Percentiles rank a stretch among this genome's conserved stretches.
Conservation (phyloP, 2,113 vertebrate species). For the Colossoma macropomum region DNA sequence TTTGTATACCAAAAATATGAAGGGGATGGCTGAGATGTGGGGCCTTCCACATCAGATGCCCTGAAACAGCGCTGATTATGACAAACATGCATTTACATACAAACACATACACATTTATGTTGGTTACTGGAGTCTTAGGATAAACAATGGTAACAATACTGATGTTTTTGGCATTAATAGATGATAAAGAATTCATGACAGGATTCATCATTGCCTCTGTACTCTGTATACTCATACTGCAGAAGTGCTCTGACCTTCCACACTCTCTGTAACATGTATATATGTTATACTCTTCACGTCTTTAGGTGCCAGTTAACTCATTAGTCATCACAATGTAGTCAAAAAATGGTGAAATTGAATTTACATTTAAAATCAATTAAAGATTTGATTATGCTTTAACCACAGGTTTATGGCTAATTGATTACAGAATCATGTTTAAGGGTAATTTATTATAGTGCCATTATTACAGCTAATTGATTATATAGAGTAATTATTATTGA, state of each 20-base stretch:
- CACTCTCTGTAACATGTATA: background rate
- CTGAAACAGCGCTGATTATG: no score
- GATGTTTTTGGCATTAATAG: background rate
- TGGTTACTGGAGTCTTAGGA: background rate
- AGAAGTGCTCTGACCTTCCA: background rate
- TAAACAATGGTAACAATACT: background rate
- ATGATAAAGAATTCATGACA: no score
- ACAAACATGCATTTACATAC: background rate
- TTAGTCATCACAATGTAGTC: background rate
- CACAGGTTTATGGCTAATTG: background rate
- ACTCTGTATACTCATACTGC: no score
- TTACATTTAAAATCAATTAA: conserved; percentile 8
- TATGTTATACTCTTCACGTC: background rate
- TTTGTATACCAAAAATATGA: no score
- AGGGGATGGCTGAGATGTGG: no score
- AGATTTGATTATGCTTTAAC: background rate
- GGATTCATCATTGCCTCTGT: background rate
- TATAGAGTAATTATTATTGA: conserved; percentile 21
- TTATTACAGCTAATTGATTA: conserved; percentile 28
- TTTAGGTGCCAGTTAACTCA: background rate
- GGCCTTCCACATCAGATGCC: no score
- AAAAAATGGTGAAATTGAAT: background rate
- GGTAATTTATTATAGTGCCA: conserved; percentile 18
- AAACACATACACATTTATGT: background rate
- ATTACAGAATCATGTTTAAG: conserved; percentile 19